These are phyloP conservation scores for Salvator merianae DNA, from an alignment of 2,113 vertebrate species.

Conservation along the genomic window DNA sequence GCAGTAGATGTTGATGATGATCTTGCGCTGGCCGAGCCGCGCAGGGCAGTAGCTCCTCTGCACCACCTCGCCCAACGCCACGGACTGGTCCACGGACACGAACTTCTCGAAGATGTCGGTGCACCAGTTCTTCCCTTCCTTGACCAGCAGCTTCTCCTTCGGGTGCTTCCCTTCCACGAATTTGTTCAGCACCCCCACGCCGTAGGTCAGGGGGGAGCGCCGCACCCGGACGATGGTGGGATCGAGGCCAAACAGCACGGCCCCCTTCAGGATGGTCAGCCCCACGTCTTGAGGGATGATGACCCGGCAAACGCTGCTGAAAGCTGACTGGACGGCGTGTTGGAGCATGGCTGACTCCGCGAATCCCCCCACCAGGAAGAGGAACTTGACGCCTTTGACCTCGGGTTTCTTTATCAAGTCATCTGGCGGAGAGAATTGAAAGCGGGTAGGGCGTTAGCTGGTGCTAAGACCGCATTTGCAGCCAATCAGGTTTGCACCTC, in stretches of 20 bases:
- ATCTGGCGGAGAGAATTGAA: slow-evolving; percentile 65
- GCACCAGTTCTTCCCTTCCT: slow-evolving; percentile 95
- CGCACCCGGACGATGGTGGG: slow-evolving; percentile 91
- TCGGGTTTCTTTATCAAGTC: slow-evolving; percentile 85
- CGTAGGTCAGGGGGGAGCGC: slow-evolving; percentile 91
- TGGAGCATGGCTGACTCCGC: slow-evolving; percentile 93
- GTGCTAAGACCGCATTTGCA: too few relatives aligned
- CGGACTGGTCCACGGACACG: slow-evolving; percentile 90
- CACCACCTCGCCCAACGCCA: slow-evolving; percentile 91
- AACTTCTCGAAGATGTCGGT: slow-evolving; percentile 96
- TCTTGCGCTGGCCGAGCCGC: slow-evolving; percentile 85
- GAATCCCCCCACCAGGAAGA: slow-evolving; percentile 95
- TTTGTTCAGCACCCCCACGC: slow-evolving; percentile 92
- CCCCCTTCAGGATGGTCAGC: slow-evolving; percentile 94
- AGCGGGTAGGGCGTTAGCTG: neutral
- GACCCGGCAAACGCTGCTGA: slow-evolving; percentile 84
- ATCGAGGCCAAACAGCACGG: slow-evolving; percentile 93
- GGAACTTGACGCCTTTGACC: slow-evolving; percentile 86
- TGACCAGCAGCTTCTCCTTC: slow-evolving; percentile 88
- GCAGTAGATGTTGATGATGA: slow-evolving; percentile 98
- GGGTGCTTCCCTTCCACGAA: slow-evolving; percentile 92
- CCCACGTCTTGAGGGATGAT: slow-evolving; percentile 94
- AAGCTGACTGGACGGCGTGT: slow-evolving; percentile 80
- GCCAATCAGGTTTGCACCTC: too few relatives aligned
- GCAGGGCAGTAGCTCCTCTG: slow-evolving; percentile 93